Evolutionary conservation across 2,113 vertebrate species (phyloP).

Genomic region (Hippocampus abdominalis): DNA sequence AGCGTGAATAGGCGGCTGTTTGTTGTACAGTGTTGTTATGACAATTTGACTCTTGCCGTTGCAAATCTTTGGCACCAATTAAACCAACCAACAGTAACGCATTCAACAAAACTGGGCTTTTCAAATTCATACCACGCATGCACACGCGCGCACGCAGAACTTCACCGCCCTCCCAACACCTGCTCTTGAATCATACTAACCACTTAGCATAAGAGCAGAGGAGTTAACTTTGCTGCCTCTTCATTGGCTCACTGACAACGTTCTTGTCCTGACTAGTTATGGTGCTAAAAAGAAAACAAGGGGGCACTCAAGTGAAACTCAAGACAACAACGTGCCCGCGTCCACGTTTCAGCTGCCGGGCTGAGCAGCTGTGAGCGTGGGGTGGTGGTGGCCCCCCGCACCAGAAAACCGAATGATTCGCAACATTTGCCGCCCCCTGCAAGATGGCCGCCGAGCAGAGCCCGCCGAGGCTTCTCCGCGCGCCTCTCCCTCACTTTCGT

Average conservation of each 20-base stretch:
- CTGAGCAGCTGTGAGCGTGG: not conserved
- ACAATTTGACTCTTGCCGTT: not conserved
- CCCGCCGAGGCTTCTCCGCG: constrained; percentile 50
- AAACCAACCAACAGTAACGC: not conserved
- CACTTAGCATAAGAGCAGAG: constrained; percentile 44
- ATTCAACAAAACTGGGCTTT: constrained; percentile 10
- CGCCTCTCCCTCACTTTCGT: constrained; percentile 26
- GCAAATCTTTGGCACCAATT: not conserved
- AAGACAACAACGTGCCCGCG: constrained; percentile 46
- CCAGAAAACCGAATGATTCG: not conserved
- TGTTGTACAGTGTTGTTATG: not conserved
- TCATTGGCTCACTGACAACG: constrained; percentile 47
- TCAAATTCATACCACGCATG: not conserved
- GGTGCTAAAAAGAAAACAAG: constrained; percentile 41
- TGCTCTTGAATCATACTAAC: constrained; percentile 59
- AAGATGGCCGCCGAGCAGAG: constrained; percentile 12
- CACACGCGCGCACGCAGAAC: not conserved
- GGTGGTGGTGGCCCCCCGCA: no score
- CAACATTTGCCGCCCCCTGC: not conserved
- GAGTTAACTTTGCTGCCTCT: constrained; percentile 46
- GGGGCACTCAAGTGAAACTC: constrained; percentile 58
- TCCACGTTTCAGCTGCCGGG: constrained; percentile 56
- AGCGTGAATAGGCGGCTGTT: not conserved
- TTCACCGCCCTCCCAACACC: constrained; percentile 46
- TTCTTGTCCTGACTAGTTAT: constrained; percentile 68